Percentiles rank a stretch among this genome's conserved stretches.
Evolutionary conservation across 2,113 vertebrate genomes (phyloP).

Genomic region (Pteropus alecto): DNA sequence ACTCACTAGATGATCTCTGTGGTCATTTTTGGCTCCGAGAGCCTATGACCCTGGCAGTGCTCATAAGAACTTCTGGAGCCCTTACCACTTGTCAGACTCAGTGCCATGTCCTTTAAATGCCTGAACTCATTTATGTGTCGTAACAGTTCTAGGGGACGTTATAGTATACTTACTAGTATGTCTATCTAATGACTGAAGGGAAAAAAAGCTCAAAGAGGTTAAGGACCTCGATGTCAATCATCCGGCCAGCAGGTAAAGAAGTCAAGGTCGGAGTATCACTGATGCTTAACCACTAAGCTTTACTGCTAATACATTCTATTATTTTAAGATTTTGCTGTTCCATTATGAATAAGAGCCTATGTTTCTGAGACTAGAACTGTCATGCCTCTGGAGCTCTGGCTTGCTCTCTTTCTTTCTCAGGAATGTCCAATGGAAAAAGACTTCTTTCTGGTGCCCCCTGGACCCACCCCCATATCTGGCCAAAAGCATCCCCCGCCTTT

Average conservation of each 20-base stretch:
- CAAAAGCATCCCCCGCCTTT: not conserved
- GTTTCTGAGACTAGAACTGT: not conserved
- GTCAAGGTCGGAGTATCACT: not conserved
- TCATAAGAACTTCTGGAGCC: not conserved
- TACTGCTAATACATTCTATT: not conserved
- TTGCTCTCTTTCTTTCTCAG: not conserved
- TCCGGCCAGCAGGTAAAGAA: not conserved
- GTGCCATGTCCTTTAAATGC: not conserved
- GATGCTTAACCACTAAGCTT: not conserved
- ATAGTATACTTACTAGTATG: no score
- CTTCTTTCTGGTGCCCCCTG: not conserved
- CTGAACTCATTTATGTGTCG: not conserved
- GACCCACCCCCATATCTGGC: not conserved
- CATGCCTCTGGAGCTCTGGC: not conserved
- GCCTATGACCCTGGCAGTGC: not conserved
- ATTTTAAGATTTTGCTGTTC: not conserved
- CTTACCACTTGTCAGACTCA: not conserved
- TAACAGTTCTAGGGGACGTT: not conserved
- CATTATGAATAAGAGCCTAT: not conserved
- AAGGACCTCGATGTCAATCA: not conserved
- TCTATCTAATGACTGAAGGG: not conserved
- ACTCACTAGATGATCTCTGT: not conserved
- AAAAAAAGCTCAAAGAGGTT: not conserved
- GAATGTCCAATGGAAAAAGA: not conserved
- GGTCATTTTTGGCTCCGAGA: not conserved